phyloP scores from a whole-genome alignment of 2,797 vertebrate genomes.

The Gambelia wislizenii region DNA sequence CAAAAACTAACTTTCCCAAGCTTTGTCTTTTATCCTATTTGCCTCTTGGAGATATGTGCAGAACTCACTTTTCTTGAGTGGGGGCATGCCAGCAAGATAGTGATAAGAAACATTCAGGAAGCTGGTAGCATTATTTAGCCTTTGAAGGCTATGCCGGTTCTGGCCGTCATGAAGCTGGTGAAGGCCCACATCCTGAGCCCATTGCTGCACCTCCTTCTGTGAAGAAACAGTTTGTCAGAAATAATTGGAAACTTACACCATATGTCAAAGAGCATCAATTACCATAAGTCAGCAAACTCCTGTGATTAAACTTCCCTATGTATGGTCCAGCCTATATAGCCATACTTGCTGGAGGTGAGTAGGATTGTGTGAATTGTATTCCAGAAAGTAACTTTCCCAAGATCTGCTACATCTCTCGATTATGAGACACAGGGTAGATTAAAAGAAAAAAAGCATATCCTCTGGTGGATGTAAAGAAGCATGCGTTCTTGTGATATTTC shows the following conservation, averaged over 20 bases:
- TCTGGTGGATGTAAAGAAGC: too few relatives aligned
- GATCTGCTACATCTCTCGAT: background rate
- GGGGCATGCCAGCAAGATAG: slow-evolving; percentile 61
- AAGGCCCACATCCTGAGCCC: slow-evolving; percentile 9
- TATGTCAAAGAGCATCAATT: background rate
- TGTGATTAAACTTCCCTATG: too few relatives aligned
- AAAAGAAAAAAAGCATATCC: too few relatives aligned
- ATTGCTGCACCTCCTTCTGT: background rate
- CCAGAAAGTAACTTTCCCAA: too few relatives aligned
- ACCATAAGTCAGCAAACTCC: background rate
- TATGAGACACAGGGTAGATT: too few relatives aligned
- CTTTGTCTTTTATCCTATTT: background rate
- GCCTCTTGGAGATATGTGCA: background rate
- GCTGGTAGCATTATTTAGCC: slow-evolving; percentile 10
- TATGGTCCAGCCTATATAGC: too few relatives aligned
- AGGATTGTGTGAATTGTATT: too few relatives aligned
- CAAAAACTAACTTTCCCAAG: too few relatives aligned
- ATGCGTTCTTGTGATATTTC: too few relatives aligned
- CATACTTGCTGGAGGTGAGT: too few relatives aligned
- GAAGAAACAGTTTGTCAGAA: background rate
- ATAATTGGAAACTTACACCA: background rate
- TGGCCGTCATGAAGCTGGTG: background rate
- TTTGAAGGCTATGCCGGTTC: slow-evolving; percentile 41
- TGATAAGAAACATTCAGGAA: slow-evolving; percentile 55
- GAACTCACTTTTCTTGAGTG: slow-evolving; percentile 74